Evolutionary conservation across 2,888 invertebrate genomes (phyloP).

Genomic region (Eristalis pertinax): DNA sequence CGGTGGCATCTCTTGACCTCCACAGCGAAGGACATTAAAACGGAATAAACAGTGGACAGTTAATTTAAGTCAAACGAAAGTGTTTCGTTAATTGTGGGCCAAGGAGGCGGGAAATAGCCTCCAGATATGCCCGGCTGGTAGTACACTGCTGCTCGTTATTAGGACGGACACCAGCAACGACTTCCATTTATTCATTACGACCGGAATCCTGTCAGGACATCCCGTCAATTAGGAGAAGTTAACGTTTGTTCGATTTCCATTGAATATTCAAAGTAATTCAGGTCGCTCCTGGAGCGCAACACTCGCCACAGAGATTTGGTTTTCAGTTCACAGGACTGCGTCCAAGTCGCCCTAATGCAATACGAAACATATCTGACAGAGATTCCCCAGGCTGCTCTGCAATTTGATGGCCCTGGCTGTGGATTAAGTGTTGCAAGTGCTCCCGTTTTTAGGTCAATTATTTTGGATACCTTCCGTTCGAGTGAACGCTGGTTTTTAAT

Average conservation of each 20-base stretch:
- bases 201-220: constrained; percentile 19
- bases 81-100: not conserved
- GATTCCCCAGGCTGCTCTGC: not conserved
- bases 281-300: not conserved
- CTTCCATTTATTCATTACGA: constrained; percentile 42
- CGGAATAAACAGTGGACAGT: not conserved
- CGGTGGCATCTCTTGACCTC: constrained; percentile 14
- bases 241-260: constrained; percentile 32
- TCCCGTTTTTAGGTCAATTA: too few relatives aligned
- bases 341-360: not conserved
- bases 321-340: not conserved
- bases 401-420: not conserved
- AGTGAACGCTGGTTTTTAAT: too few relatives aligned
- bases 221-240: constrained; percentile 33
- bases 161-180: constrained; percentile 35
- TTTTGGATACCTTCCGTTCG: too few relatives aligned
- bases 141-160: not conserved
- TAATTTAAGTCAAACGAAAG: constrained; percentile 15
- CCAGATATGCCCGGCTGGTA: not conserved
- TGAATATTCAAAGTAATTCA: not conserved
- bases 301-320: not conserved
- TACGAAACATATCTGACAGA: not conserved
- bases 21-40: constrained; percentile 1
- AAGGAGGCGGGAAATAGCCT: not conserved
- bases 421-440: too few relatives aligned